Evolutionary conservation across 2,113 vertebrate species (phyloP).

Genomic region (Excalfactoria chinensis): DNA sequence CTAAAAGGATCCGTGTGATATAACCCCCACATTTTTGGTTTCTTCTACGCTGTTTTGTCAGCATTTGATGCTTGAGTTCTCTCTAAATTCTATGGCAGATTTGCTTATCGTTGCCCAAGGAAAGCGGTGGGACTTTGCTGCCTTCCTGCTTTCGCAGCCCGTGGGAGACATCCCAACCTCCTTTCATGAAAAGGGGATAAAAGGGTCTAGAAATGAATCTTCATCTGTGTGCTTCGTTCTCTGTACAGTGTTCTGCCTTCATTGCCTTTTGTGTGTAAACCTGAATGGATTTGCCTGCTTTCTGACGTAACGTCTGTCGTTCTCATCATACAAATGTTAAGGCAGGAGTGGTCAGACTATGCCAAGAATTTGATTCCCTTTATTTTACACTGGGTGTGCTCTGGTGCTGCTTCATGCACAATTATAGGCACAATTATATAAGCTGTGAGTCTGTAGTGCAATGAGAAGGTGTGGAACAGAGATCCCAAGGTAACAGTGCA

Average conservation of each 20-base stretch:
- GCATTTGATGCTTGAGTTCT: neutral
- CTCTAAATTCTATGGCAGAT: accelerated
- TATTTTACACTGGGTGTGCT: neutral
- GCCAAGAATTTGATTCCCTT: neutral
- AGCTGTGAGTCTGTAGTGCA: neutral
- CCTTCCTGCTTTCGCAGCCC: neutral
- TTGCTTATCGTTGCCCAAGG: neutral
- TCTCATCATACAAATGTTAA: neutral
- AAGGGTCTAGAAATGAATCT: neutral
- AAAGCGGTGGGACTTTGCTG: neutral
- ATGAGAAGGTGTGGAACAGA: neutral
- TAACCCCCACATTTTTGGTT: neutral
- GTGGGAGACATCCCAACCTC: neutral
- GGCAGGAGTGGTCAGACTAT: neutral
- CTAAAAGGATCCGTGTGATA: too few species aligned
- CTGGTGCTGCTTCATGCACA: neutral
- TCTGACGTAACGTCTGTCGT: neutral
- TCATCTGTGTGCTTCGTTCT: neutral
- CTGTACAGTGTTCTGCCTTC: neutral
- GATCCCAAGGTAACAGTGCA: neutral
- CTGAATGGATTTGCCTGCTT: neutral
- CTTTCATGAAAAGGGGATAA: neutral
- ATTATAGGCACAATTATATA: too few species aligned
- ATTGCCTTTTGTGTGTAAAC: neutral
- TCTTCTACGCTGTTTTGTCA: neutral